Evolutionary conservation across 1,140 invertebrate genomes (phyloP).

Genomic region (Cephus cinctus): DNA sequence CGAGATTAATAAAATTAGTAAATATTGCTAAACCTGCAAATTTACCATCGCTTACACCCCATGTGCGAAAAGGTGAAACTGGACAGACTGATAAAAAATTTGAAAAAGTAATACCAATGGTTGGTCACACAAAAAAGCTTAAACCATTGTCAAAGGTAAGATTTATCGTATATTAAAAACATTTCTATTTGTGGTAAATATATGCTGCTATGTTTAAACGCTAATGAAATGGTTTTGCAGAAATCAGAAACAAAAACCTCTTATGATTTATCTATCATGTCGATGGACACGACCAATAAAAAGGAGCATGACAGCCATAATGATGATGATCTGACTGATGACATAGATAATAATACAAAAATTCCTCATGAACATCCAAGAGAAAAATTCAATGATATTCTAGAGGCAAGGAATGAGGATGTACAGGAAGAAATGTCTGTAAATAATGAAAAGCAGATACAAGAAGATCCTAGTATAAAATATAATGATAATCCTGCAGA

Average conservation of each 20-base stretch:
- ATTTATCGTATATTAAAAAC: not conserved
- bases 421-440: too few species aligned
- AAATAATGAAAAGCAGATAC: not conserved
- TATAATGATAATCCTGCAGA: not conserved
- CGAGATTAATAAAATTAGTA: constrained; percentile 67
- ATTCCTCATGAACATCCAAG: too few species aligned
- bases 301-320: too few species aligned
- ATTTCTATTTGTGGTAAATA: not conserved
- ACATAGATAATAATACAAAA: too few species aligned
- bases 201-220: not conserved
- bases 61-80: constrained; percentile 21
- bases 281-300: too few species aligned
- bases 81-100: not conserved
- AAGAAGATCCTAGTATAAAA: not conserved
- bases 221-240: not conserved
- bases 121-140: not conserved
- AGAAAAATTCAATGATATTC: too few species aligned
- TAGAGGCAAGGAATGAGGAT: too few species aligned
- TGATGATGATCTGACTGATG: too few species aligned
- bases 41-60: constrained; percentile 58
- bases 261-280: too few species aligned
- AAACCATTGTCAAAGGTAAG: constrained; percentile 19
- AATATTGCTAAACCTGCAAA: constrained; percentile 76
- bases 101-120: constrained; percentile 1
- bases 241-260: too few species aligned